Base-by-base conservation (phyloP, 2,888 invertebrate species). In the Chaetogeoica ovagalla region DNA sequence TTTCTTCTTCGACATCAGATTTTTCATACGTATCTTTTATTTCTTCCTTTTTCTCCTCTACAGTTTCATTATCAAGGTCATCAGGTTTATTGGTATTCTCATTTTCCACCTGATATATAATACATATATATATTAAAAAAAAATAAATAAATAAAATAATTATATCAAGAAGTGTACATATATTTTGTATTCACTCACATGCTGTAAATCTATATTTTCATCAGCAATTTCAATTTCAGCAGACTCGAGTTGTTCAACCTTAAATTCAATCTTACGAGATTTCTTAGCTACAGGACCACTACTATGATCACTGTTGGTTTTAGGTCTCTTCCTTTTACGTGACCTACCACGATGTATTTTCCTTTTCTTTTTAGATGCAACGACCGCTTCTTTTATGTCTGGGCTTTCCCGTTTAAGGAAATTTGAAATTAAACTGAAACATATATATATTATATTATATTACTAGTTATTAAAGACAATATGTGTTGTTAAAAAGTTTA, bases 21-120 rank as follows among this genome's bases (percentile, higher is more conserved):
- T 30, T 21, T 4, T 52, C 62, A 17, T 21, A 21, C 17, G 11
- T 21, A 19, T 77, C 52, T 19, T 82, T 62, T 52, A 65, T 65
- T 76, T 17, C 30, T 37, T 66, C 52, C 39, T 39, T 70, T 39
- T 77, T 83, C 60, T 81, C 75, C 23, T 73, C 60, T 52, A 48
- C 4, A 39, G 60, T 15, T 77, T 23, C 65, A 62, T 81, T 72
- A 82, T 79, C 70, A 69, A 66, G 70, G 60, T 74, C 84, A 21
- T 57, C 81, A 9, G 82, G 63, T 52, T 81, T 83, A 59, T 82
- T 72, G 39, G 81, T 72, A 19, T 84, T 84, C 8, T 81, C 72
- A 55, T 83, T 82, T 62, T 83, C 75, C 37, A 57, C 65, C 70
- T 81, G n/a, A 37, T 57, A 23, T 37, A 30, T 23, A n/a, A n/a